Base-by-base conservation (phyloP, 92 coral and sea anemone genomes). In the Phenganax stokvisi region DNA sequence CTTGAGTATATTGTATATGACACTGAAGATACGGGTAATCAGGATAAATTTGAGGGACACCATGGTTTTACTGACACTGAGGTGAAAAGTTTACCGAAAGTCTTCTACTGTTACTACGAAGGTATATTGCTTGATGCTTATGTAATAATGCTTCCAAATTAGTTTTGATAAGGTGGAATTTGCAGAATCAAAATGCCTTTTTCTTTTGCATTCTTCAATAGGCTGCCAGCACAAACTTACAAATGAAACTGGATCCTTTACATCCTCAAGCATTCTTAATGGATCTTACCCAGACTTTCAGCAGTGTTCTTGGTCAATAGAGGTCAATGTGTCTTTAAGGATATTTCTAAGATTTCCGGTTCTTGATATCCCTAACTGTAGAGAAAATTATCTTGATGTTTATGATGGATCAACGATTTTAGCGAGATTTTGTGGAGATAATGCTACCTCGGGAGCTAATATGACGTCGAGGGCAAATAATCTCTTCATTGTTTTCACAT, bases 21-120 rank as follows among this genome's bases (percentile, higher is more conserved):
- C 59, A 81, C 72, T 51, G 90, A 88, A 56, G 86, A 88, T 47
- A 0, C 2, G 2, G 6, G 28, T 1, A 88, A 88, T 67, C 57
- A 28, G 15, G 86, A 88, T 75, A 7, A 44, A 10, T 68, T 31
- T 51, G 55, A 51, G 37, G 86, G 86, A 3, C 44, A 54, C 8
- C 81, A 84, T 55, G 87, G 88, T 1, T 85, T 61, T 12, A 82
- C 77, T 8, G 75, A 82, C 53, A 37, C 47, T 37, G 75, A 71
- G 67, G 79, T 54, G 12, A 59, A 37, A 12, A 88, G 87, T 13
- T 68, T 81, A 30, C 87, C 86, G 0, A 89, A 86, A 12, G 44
- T 81, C 12, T 91, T 84, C 81, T 89, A 91, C 58, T 91, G 89
- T 61, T 65, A 79, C 17, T 79, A 79, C 17, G 31, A 52, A 63